phyloP scores from a whole-genome alignment of 2,888 invertebrate genomes.

The Taenaris catops region DNA sequence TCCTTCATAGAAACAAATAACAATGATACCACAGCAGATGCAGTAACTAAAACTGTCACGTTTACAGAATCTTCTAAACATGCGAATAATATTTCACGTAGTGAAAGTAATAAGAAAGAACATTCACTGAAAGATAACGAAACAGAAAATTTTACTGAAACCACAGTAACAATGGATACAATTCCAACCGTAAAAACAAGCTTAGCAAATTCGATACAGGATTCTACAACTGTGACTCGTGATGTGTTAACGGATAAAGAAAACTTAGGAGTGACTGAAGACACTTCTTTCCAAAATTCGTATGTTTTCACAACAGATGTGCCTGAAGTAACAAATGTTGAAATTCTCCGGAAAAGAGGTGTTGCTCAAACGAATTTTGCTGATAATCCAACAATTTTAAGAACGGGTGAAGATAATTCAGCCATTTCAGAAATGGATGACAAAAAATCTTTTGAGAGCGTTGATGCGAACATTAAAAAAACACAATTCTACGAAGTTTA shows the following conservation, averaged over 20 bases:
- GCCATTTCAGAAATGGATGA: not conserved
- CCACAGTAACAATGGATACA: not conserved
- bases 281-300: no score
- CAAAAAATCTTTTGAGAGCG: not conserved
- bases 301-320: no score
- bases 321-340: no score
- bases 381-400: not conserved
- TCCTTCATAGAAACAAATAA: not conserved
- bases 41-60: conserved; percentile 1
- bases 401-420: not conserved
- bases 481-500: conserved; percentile 35
- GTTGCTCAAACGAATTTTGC: not conserved
- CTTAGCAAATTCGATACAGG: no score
- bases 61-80: not conserved
- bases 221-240: not conserved
- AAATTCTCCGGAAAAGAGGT: no score
- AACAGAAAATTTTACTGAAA: not conserved
- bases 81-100: not conserved
- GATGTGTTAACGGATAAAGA: not conserved
- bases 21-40: not conserved
- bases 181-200: not conserved
- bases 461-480: conserved; percentile 10
- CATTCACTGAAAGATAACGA: not conserved
- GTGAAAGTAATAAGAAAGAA: not conserved
- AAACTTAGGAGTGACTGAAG: no score